phyloP scores from a whole-genome alignment of 30 jellyfish, hydroid and myxozoan species.

The Sanderia malayensis region DNA sequence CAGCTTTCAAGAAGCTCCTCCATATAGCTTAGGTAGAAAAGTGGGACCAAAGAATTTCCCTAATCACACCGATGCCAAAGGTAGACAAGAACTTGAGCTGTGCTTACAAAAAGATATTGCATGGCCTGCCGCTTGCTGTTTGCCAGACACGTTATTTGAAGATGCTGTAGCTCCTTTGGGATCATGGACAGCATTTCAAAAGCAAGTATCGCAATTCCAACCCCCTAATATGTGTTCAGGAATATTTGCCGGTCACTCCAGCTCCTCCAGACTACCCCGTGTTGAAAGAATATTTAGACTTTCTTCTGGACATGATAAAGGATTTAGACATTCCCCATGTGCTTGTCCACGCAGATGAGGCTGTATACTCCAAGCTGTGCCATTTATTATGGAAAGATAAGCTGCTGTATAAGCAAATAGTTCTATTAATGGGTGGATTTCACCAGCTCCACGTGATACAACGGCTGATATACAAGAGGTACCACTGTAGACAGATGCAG shows the following conservation, averaged over 20 bases:
- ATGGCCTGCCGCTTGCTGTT: slow-evolving; percentile 38
- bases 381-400: slow-evolving; percentile 24
- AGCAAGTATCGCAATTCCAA: slow-evolving; percentile 16
- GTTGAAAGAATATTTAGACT: slow-evolving; percentile 26
- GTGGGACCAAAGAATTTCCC: slow-evolving; percentile 11
- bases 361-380: slow-evolving; percentile 42
- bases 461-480: slow-evolving; percentile 12
- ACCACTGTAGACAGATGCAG: slow-evolving; percentile 12
- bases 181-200: slow-evolving; percentile 40
- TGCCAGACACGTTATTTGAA: too few relatives aligned
- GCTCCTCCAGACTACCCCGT: slow-evolving; percentile 36
- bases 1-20: slow-evolving; percentile 10
- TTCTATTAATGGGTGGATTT: slow-evolving; percentile 32
- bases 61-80: slow-evolving; percentile 22
- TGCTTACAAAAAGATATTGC: slow-evolving; percentile 37
- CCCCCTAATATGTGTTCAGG: slow-evolving; percentile 5
- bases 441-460: slow-evolving; percentile 12
- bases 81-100: slow-evolving; percentile 10
- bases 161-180: too few relatives aligned
- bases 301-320: slow-evolving; percentile 13
- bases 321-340: slow-evolving; percentile 15
- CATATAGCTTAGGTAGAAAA: slow-evolving; percentile 27
- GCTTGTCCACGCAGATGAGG: slow-evolving; percentile 46
- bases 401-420: not conserved
- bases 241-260: slow-evolving; percentile 41